Evolutionary conservation across 2,113 vertebrate genomes (phyloP).

Genomic region (Hyaena hyaena): DNA sequence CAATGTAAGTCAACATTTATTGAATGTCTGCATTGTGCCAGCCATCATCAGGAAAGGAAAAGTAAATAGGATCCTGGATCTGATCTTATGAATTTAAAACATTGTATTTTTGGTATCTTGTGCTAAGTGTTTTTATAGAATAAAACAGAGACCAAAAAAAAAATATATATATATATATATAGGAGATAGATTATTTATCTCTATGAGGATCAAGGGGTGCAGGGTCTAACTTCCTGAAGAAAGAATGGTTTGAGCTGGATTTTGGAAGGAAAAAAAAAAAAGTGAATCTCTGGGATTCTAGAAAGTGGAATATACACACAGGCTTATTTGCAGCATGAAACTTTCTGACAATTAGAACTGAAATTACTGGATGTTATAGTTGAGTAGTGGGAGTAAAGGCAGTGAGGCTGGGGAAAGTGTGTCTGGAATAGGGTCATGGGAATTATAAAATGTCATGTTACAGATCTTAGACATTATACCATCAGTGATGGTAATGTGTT

Average conservation of each 20-base stretch:
- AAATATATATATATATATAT: too few relatives aligned
- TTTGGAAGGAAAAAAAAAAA: background rate
- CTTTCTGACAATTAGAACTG: background rate
- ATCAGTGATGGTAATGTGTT: background rate
- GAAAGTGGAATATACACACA: accelerated
- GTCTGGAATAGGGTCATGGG: background rate
- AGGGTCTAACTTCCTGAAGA: too few relatives aligned
- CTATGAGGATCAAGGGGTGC: background rate
- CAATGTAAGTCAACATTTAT: background rate
- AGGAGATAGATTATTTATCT: accelerated
- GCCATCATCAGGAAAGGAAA: background rate
- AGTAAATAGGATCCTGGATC: background rate
- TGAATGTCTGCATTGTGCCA: background rate
- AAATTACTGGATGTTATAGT: accelerated
- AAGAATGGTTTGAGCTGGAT: background rate
- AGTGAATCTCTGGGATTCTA: background rate
- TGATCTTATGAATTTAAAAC: background rate
- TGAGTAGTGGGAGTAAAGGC: background rate
- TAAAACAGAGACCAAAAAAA: background rate
- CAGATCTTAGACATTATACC: background rate
- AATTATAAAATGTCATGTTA: background rate
- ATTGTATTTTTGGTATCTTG: background rate
- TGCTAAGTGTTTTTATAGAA: background rate
- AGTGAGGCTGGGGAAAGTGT: background rate
- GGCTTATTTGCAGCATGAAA: background rate